Base-by-base conservation (phyloP, 2,797 vertebrate genomes). In the Gambelia wislizenii region DNA sequence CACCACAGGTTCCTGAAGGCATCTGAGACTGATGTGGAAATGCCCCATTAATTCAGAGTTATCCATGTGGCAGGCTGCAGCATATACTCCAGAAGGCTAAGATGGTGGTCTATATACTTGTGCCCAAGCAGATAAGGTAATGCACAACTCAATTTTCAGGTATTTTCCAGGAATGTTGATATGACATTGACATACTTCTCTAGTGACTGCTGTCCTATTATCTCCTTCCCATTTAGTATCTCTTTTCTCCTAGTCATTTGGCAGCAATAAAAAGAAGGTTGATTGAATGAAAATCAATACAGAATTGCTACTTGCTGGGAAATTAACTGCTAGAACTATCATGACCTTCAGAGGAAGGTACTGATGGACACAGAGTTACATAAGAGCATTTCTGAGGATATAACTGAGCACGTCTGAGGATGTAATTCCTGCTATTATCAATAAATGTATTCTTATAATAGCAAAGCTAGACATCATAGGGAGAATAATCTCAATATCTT, bases 231-330 rank as follows among this genome's bases (percentile, higher is more conserved):
- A 88, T 94, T 92, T 93, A 72, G 91, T 93, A 84, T 86, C 77
- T 90, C 88, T 86, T 61, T 59, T 83, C 92, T 93, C 85, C 89
- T 88, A 85, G 92, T 84, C 70, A 93, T 90, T 95, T 91, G 90
- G 89, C 85, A 85, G 82, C 70, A 94, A n/a, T 89, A 89, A 52
- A 52, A 92, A 95, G 92, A 85, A 0, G 6, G 52, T 89, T 92
- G 91, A 93, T 70, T 84, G 92, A 95, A 95, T 93, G 84, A 93
- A 95, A 95, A 96, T 95, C 83, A 93, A 94, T 30, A 94, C 25
- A 82, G 91, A 94, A 91, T 84, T 92, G 89, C 90, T 59, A 81
- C 91, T 91, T 84, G 16, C 78, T 92, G 61, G 87, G 87, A 93
- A 95, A 94, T 92, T 80, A 95, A 96, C 91, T 89, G 92, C 89